Evolutionary conservation across 2,888 invertebrate species (phyloP), one percentile per base, ranked within the genome.

Genomic region (Ditylenchus weischeri): DNA sequence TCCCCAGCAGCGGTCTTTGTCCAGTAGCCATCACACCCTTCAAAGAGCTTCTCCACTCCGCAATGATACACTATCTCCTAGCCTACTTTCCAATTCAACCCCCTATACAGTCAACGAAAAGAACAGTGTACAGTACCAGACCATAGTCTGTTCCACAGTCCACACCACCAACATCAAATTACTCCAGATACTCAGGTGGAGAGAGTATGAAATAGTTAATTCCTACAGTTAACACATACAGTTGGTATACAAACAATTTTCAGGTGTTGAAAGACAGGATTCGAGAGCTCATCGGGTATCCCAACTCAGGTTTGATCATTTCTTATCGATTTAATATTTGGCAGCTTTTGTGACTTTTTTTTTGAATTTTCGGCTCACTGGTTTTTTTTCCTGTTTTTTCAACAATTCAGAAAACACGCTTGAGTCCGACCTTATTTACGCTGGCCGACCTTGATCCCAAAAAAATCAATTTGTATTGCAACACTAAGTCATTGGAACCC

Each of bases 81-180:
- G 43, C 43, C 15, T 43, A 15, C 29, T 29, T 29, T 43, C 43
- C 43, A 43, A 29, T 29, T 29, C 43, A 43, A 43, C 13, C 43
- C 43, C 43, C 43, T 43, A 43, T 29, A 63, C 57, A 21, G n/a
- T 65, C 29, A 60, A 23, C 59, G 69, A 66, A 36, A 70, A 66
- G 50, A 64, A 47, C 60, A 54, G n/a, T 13, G 21, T 69, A 0
- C 23, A 19, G 13, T 62, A 59, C 23, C 63, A 57, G 57, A 70
- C 60, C 59, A 70, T 57, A 57, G 71, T 57, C 48, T 57, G n/a
- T 38, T 72, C 59, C 64, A 38, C 70, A 57, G 13, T 70, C 60
- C 62, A 69, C 70, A 49, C 69, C 57, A 54, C 57, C 7, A 68
- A 64, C 36, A 19, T 18, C 8, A 43, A 65, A 54, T 21, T 65